Evolutionary conservation across 2,888 invertebrate species (phyloP), one percentile per base, ranked within the genome.

Genomic region (Epirrhoe alternata): DNA sequence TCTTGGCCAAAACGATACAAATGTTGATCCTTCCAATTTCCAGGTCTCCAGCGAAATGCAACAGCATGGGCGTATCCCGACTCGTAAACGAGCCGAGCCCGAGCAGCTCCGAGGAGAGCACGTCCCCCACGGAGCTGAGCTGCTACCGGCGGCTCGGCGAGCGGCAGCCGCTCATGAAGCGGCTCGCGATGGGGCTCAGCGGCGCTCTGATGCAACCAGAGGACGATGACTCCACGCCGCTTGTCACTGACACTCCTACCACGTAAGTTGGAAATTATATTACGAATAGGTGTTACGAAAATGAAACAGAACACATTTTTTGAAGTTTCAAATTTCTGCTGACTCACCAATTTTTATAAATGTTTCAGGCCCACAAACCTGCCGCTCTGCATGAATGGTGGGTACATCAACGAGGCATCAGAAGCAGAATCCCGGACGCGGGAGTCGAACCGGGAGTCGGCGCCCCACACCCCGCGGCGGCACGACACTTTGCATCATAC

Each of bases 111-210:
- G 97, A 97, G 86, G 97, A 97, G 91, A 97, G 97, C 83, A 97
- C 96, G 89, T 97, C 97, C 8, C 97, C 97, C 54, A 97, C 97
- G 58, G 97, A 97, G 93, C 94, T 97, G 87, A 97, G 97, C 91
- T 96, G 97, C 82, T 97, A 97, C 90, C 96, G 97, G 85, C 94
- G 97, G 79, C 95, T 97, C 35, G 86, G 84, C 5, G 86, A 97
- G 85, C 96, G 97, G 85, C 97, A 97, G 66, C 97, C 97, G 59
- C 94, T 97, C 80, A 96, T 96, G 83, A 96, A 96, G 87, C 94
- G 97, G 60, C 94, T 97, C 72, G 96, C 97, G 58, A 95, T 97
- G 94, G 97, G 97, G 1, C 90, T 97, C 70, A 95, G 96, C 66
- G 95, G 95, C 3, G 94, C 94, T 68, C 76, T 92, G 72, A 80